Conservation (phyloP, 2,797 vertebrate species). For the Glyptemys insculpta region DNA sequence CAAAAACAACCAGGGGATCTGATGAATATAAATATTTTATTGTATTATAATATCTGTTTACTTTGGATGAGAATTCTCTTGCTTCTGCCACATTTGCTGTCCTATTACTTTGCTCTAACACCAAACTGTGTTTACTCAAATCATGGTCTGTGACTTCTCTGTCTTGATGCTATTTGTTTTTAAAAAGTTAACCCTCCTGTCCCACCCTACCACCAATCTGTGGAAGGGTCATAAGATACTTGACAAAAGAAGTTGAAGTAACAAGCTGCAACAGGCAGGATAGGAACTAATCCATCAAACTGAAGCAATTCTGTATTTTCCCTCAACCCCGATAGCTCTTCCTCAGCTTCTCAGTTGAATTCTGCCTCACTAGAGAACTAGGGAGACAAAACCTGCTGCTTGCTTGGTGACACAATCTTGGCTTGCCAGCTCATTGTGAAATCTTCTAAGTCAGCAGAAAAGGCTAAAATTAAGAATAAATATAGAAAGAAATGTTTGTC, state of each 20-base stretch:
- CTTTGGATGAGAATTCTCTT: neutral
- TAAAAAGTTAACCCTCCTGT: neutral
- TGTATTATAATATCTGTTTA: neutral
- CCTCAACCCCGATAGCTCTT: neutral
- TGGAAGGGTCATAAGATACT: neutral
- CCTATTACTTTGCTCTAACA: neutral
- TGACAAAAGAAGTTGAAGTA: neutral
- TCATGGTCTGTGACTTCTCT: neutral
- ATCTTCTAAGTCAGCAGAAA: neutral
- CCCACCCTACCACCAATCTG: neutral
- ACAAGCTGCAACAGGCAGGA: neutral
- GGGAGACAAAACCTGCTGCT: neutral
- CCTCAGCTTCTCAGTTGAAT: neutral
- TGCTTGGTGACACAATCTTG: neutral
- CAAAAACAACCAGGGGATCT: neutral
- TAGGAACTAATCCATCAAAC: neutral
- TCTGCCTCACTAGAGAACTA: neutral
- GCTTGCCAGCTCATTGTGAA: neutral
- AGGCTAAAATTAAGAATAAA: neutral
- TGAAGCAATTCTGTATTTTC: neutral
- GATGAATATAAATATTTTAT: neutral
- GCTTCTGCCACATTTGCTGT: neutral
- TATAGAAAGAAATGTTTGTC: neutral
- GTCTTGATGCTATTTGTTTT: neutral
- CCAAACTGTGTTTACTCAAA: neutral